Evolutionary conservation across 2,797 vertebrate genomes (phyloP).

Genomic region (Schizopygopsis malacanthus): DNA sequence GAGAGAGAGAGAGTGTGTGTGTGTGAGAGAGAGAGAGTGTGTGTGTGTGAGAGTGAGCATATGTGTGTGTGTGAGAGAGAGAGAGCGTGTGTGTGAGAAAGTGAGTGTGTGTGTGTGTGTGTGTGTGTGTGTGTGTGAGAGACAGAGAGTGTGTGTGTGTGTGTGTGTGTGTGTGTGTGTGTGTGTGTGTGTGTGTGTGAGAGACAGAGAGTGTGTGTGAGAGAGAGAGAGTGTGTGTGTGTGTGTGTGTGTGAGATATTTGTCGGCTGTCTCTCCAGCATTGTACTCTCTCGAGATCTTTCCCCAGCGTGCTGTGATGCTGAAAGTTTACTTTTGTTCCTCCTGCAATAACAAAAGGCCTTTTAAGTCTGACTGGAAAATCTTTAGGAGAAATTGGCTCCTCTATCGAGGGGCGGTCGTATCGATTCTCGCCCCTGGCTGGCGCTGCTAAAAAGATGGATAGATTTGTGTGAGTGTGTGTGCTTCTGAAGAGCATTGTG

Average conservation of each 20-base stretch:
- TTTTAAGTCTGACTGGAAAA: slow-evolving; percentile 84
- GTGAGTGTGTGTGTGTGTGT: no score
- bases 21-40: no score
- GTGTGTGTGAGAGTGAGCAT: no score
- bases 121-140: no score
- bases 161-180: not conserved
- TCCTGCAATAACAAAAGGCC: slow-evolving; percentile 82
- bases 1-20: no score
- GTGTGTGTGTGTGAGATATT: not conserved
- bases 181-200: no score
- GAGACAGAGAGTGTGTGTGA: no score
- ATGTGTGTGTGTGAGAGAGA: no score
- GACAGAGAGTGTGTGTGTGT: not conserved
- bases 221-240: not conserved
- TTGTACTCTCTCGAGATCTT: slow-evolving; percentile 33
- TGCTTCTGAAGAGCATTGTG: slow-evolving; percentile 79
- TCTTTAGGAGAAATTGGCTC: slow-evolving; percentile 85
- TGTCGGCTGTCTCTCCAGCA: not conserved
- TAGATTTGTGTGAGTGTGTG: slow-evolving; percentile 83
- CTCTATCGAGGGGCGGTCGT: slow-evolving; percentile 77
- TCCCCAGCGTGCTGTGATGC: slow-evolving; percentile 55
- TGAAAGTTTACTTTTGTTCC: slow-evolving; percentile 82
- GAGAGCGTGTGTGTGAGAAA: no score
- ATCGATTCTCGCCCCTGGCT: slow-evolving; percentile 82
- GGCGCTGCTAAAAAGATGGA: slow-evolving; percentile 79